A percentile compares a stretch with the other conserved stretches of the same genome.
phyloP scores from a whole-genome alignment of 2,797 vertebrate species.

The Pseudochaenichthys georgianus region DNA sequence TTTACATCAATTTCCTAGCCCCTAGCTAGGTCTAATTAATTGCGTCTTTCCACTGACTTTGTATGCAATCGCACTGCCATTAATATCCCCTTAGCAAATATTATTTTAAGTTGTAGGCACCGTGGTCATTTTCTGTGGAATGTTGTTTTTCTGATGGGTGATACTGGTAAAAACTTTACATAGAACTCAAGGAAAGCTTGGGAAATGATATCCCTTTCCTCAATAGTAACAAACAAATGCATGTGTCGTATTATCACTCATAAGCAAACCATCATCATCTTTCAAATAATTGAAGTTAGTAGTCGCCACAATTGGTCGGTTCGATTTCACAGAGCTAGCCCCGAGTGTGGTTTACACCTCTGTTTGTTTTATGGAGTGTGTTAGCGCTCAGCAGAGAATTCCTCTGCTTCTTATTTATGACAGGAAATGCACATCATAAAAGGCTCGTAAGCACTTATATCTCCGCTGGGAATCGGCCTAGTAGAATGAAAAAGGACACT shows the following conservation, averaged over 20 bases:
- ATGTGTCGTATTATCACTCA: conserved; percentile 3
- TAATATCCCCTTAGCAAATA: too few species aligned
- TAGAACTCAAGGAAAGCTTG: background rate
- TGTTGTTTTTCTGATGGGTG: too few species aligned
- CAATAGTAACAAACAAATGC: background rate
- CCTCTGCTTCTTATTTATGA: conserved; percentile 79
- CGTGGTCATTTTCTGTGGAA: too few species aligned
- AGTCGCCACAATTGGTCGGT: conserved; percentile 18
- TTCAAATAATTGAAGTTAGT: background rate
- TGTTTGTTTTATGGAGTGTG: conserved; percentile 75
- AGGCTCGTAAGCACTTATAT: conserved; percentile 68
- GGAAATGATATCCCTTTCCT: background rate
- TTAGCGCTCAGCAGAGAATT: conserved; percentile 69
- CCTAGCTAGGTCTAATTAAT: too few species aligned
- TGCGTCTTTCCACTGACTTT: too few species aligned
- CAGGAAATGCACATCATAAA: conserved; percentile 85
- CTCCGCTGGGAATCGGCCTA: conserved; percentile 63
- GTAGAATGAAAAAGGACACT: conserved; percentile 55
- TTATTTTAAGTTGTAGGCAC: too few species aligned
- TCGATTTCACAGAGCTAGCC: conserved; percentile 41
- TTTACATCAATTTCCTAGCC: too few species aligned
- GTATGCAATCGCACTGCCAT: too few species aligned
- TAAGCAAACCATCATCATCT: conserved; percentile 1
- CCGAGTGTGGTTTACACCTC: conserved; percentile 65
- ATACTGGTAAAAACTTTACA: background rate